Conservation (phyloP, 2,888 invertebrate genomes). For the Drosophila vallismaia region DNA sequence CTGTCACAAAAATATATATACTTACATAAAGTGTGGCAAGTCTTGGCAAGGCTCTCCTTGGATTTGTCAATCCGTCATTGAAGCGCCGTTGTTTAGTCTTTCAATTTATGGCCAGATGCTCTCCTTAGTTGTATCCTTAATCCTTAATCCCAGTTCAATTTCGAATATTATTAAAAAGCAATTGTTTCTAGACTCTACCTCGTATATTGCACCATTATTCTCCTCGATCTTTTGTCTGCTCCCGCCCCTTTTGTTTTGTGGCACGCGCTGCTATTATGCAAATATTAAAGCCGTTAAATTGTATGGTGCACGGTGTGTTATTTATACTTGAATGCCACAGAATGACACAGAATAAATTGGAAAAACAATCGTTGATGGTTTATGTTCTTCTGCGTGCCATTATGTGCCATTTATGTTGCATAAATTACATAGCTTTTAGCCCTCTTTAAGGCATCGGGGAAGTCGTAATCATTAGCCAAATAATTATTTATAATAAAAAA, state of each 20-base stretch:
- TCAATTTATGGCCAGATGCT: conserved; percentile 58
- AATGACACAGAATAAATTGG: conserved; percentile 28
- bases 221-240: conserved; percentile 18
- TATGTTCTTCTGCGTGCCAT: conserved; percentile 48
- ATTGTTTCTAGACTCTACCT: no score
- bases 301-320: conserved; percentile 69
- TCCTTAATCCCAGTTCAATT: conserved; percentile 1
- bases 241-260: conserved; percentile 48
- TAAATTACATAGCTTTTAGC: conserved; percentile 72
- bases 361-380: conserved; percentile 41
- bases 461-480: neutral
- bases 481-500: neutral
- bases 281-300: conserved; percentile 79
- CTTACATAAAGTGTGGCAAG: conserved; percentile 30
- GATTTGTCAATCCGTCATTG: conserved; percentile 78
- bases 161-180: no score
- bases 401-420: conserved; percentile 74
- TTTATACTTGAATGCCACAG: conserved; percentile 54
- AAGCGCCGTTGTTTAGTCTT: conserved; percentile 66
- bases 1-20: conserved; percentile 64
- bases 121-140: neutral
- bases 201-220: no score
- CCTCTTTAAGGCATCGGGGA: conserved; percentile 4
- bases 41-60: conserved; percentile 8
- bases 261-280: conserved; percentile 80